A percentile compares a stretch with the other conserved stretches of the same genome.
Conservation (phyloP, 2,888 invertebrate genomes). For the Acrobasis consociella region DNA sequence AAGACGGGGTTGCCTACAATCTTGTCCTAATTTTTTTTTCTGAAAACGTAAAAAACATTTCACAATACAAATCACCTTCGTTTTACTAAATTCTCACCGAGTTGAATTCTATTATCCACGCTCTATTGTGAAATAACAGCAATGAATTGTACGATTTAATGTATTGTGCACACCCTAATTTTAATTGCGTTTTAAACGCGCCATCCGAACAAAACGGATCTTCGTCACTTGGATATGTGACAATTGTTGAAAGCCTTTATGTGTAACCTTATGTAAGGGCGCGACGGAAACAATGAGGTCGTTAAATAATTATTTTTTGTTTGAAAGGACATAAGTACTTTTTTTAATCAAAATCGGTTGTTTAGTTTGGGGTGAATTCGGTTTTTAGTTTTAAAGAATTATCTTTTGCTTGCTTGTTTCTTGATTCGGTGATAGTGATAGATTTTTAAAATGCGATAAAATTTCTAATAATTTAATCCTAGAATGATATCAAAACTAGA, state of each 20-base stretch:
- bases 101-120: slow-evolving; percentile 4
- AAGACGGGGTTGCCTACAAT: too few relatives aligned
- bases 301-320: not conserved
- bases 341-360: too few relatives aligned
- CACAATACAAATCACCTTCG: not conserved
- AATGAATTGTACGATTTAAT: not conserved
- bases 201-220: slow-evolving; percentile 8
- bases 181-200: slow-evolving; percentile 3
- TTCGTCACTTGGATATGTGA: slow-evolving; percentile 10
- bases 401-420: too few relatives aligned
- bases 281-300: slow-evolving; percentile 10
- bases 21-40: too few relatives aligned
- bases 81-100: not conserved
- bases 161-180: slow-evolving; percentile 9
- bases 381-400: too few relatives aligned
- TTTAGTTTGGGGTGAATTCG: too few relatives aligned
- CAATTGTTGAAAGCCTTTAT: slow-evolving; percentile 20
- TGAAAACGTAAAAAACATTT: not conserved
- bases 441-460: too few relatives aligned
- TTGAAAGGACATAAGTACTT: too few relatives aligned
- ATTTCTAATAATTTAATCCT: too few relatives aligned
- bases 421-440: too few relatives aligned
- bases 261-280: not conserved
- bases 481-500: too few relatives aligned
- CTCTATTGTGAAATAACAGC: slow-evolving; percentile 5